Base-by-base conservation (phyloP, 2,113 vertebrate species). In the Oncorhynchus tshawytscha region DNA sequence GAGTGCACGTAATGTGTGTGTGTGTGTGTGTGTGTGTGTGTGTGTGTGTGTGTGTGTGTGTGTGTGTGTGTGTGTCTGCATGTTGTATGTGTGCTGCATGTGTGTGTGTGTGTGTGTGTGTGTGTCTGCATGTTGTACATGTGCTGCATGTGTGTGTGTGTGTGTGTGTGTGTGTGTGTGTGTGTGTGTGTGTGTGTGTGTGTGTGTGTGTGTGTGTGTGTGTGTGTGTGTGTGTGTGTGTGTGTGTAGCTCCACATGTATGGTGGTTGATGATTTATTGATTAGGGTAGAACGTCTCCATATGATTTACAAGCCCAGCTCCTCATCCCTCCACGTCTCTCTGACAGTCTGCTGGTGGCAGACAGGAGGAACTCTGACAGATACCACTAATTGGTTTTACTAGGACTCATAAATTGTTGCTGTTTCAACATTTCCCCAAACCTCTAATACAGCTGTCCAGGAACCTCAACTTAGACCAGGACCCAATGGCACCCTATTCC, bases 311-410 rank as follows among this genome's bases (percentile, higher is more conserved):
- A 7, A 70, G 57, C 5, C 12, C 73, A 60, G 51, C 16, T 16
- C 18, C 57, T 60, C 62, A 65, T 67, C 49, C 66, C 6, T 82
- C 69, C 45, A 16, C 34, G 34, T 34, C 34, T 34, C 34, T 2
- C 34, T 34, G 34, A 34, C 34, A 34, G 6, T 6, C 34, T 34
- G 7, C 34, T 1, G 7, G 7, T 74, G 71, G 75, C 54, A 74
- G 29, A 24, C 76, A 31, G 34, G 73, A 48, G 65, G 59, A 80
- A 72, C 60, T 79, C 84, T 73, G 84, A 73, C 70, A 81, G n/a
- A 34, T n/a, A 1, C 24, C 68, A 73, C 39, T 31, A 70, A 79
- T 72, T 69, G 51, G 16, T 73, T 82, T 84, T 70, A 81, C 3
- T 60, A 71, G 24, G 12, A 49, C 57, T 27, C 48, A 45, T 70